Evolutionary conservation across 2,888 invertebrate species (phyloP), one percentile per base, ranked within the genome.

Genomic region (Rotaria magnacalcarata): DNA sequence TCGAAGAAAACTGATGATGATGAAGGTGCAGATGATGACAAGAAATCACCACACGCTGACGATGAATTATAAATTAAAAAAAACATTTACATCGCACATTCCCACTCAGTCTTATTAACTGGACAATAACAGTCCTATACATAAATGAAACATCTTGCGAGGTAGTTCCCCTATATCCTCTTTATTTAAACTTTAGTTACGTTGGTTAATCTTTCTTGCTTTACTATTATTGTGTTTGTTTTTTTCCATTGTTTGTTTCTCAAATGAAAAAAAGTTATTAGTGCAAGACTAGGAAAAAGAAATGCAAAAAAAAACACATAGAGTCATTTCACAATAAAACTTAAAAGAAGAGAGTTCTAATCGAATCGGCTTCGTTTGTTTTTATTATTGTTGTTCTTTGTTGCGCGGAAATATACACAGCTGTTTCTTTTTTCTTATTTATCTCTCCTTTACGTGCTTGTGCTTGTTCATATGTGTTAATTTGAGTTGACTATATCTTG

Each of bases 401-500:
- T 67, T 67, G 67, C 67, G 67, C 67, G 7, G 67, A 67, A 11
- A 50, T 67, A 41, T 67, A 19, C 34, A 67, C 34, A 67, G 14
- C 67, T 19, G 67, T 67, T 67, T 67, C 34, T 41, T 19, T 41
- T 27, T 27, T 34, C 34, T 67, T 67, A 67, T 67, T 41, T 34
- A 67, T 67, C 67, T 67, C 11, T 60, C 34, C 19, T 67, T 67
- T 6, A 2, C 24, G n/a, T 60, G 11, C 24, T 60, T 27, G 58
- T 60, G n/a, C 24, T 27, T 60, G 67, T 67, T 34, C 16, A 4
- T 67, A 34, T 67, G 34, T 67, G 67, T 34, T 67, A 14, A 34
- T 41, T 67, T 34, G 67, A 67, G 34, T 67, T 67, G 67, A 67
- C 67, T 67, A 67, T 67, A 41, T 34, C 67, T 67, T 67, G 67